phyloP scores from a whole-genome alignment of 2,888 invertebrate species.

The Eristalinus aeneus region DNA sequence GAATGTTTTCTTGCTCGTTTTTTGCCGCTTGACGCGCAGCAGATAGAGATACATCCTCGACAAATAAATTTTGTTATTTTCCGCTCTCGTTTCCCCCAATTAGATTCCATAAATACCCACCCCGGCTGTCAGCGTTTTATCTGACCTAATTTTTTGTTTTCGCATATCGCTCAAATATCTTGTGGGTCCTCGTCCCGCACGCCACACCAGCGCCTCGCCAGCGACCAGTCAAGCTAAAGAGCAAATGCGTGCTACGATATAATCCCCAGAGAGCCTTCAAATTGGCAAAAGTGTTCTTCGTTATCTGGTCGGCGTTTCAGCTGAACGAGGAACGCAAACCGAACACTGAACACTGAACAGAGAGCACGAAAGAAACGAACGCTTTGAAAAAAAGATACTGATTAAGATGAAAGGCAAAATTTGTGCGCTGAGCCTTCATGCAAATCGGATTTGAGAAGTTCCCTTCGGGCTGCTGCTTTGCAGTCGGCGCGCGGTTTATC shows the following conservation, averaged over 20 bases:
- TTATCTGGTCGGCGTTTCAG: neutral
- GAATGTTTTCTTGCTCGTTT: slow-evolving; percentile 9
- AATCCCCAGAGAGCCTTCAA: slow-evolving; percentile 32
- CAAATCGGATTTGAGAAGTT: slow-evolving; percentile 41
- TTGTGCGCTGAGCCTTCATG: slow-evolving; percentile 25
- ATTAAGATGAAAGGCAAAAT: slow-evolving; percentile 9
- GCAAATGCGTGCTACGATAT: slow-evolving; percentile 1
- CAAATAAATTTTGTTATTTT: slow-evolving; percentile 56
- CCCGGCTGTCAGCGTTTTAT: slow-evolving; percentile 46
- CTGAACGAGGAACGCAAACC: neutral
- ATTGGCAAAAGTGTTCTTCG: slow-evolving; percentile 25
- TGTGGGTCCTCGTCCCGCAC: neutral
- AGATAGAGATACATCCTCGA: neutral
- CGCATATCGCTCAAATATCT: slow-evolving; percentile 48
- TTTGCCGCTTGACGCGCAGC: neutral
- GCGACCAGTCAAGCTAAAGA: neutral
- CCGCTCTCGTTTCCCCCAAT: slow-evolving; percentile 50
- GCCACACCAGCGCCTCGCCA: neutral
- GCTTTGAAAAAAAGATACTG: neutral
- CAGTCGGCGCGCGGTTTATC: neutral
- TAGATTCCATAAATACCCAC: slow-evolving; percentile 53
- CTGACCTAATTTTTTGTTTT: slow-evolving; percentile 65
- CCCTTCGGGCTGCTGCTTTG: slow-evolving; percentile 10
- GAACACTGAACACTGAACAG: neutral
- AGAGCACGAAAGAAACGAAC: neutral